These are phyloP conservation scores for Haplochromis vanheusdeni DNA, from an alignment of 2,113 vertebrate genomes.

Conservation along the genomic window DNA sequence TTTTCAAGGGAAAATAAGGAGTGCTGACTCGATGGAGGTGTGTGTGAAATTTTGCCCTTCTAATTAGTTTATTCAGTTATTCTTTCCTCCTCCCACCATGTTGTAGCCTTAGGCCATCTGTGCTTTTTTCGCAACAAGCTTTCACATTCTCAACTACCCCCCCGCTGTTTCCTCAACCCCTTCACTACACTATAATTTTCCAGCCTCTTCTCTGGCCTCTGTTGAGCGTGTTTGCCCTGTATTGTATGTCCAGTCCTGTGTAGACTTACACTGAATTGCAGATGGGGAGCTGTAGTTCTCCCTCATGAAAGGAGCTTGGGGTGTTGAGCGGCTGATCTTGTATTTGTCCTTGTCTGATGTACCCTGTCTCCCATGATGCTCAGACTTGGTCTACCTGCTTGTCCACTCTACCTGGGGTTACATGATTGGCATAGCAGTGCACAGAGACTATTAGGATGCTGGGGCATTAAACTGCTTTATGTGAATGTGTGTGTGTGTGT, in stretches of 20 bases:
- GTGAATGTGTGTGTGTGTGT: neutral
- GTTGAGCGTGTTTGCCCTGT: neutral
- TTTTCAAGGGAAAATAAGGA: neutral
- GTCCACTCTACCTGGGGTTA: neutral
- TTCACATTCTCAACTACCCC: neutral
- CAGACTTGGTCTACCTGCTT: constrained; percentile 10
- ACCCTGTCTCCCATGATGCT: constrained; percentile 10
- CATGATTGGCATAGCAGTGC: neutral
- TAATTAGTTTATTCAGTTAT: constrained; percentile 55
- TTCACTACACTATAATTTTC: constrained; percentile 1
- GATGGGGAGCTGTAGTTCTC: neutral
- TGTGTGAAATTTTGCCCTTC: constrained; percentile 28
- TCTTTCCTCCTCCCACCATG: constrained; percentile 25
- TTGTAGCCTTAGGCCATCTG: constrained; percentile 32
- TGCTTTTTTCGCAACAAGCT: constrained; percentile 31
- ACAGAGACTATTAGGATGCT: constrained; percentile 55
- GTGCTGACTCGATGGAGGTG: constrained; percentile 19
- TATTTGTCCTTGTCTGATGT: constrained; percentile 23
- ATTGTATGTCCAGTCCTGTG: neutral
- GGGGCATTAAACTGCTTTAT: constrained; percentile 45
- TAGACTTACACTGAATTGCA: neutral
- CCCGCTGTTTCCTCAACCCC: neutral
- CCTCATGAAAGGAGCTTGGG: neutral
- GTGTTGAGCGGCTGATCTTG: neutral
- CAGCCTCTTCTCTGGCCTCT: neutral